Evolutionary conservation across 2,797 vertebrate species (phyloP).

Genomic region (Gobio occitaniae): DNA sequence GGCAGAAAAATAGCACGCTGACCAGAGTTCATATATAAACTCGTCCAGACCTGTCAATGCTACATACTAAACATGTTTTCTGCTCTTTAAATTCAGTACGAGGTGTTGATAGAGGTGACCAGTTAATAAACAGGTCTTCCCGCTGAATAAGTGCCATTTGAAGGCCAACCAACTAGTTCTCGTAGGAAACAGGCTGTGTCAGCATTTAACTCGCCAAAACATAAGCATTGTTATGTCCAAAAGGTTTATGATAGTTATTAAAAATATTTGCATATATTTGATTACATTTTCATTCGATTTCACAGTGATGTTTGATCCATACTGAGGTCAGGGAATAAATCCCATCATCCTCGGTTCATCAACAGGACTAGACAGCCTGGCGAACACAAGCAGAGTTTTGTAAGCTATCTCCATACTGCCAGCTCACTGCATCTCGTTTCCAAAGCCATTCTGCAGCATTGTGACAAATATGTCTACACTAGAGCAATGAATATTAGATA

Average conservation of each 20-base stretch:
- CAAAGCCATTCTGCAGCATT: background rate
- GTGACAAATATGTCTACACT: background rate
- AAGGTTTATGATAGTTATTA: conserved; percentile 2
- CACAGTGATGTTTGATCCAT: background rate
- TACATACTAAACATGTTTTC: background rate
- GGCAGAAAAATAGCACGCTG: background rate
- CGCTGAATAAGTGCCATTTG: background rate
- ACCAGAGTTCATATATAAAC: background rate
- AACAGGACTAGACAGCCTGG: background rate
- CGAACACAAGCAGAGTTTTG: conserved; percentile 4
- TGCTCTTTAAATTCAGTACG: background rate
- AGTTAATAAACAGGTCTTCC: background rate
- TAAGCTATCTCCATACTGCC: background rate
- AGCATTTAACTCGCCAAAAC: background rate
- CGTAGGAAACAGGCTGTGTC: background rate
- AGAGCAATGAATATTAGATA: background rate
- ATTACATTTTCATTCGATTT: background rate
- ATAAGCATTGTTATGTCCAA: background rate
- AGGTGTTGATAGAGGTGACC: background rate
- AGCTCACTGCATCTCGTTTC: background rate
- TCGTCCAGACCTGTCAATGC: background rate
- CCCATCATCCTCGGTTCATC: background rate
- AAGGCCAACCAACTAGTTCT: background rate
- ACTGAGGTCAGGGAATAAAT: background rate
- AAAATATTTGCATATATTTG: background rate